Evolutionary conservation across 2,113 vertebrate species (phyloP), one percentile per base, ranked within the genome.

Genomic region (Callipepla squamata): DNA sequence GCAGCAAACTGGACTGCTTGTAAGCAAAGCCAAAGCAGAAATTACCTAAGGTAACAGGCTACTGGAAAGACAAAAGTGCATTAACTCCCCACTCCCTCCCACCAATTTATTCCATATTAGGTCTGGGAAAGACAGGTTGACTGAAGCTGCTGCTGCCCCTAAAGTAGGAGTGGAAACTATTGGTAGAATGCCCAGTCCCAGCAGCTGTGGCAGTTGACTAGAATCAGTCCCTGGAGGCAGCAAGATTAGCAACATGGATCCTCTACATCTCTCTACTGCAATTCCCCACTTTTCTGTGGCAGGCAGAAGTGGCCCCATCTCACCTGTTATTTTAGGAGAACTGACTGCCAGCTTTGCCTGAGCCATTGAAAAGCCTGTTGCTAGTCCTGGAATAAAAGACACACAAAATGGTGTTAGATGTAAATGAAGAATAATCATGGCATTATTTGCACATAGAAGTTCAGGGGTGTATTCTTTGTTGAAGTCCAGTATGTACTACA

Each of bases 171-270:
- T 93, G 87, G 93, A 95, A 95, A 93, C 82, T 95, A 89, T 87
- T 92, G 96, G 92, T 96, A 93, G 82, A 91, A 94, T 94, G 94
- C 93, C 93, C 87, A 95, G 94, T 85, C 75, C 75, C 50, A 2
- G 87, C 96, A 95, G 94, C 94, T 96, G 95, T 92, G 92, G 79
- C 72, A 72, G 80, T 81, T 89, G 89, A 87, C 78, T 87, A 81
- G 74, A 91, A 66, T 92, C 89, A 89, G 36, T 89, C 80, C 87
- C 89, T 7, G 63, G 93, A 95, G 93, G 82, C 93, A 94, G 90
- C 12, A 85, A 85, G 85, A 95, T 94, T 85, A 91, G 78, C 85
- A 82, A 72, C 13, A 1, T 70, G 81, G 76, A 89, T 94, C 79
- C 82, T 91, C 74, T 57, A 69, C 81, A 53, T 87, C 81, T 79